These are phyloP conservation scores for Drosophila kuntzei DNA, from an alignment of 2,888 invertebrate genomes.

Conservation along the genomic window DNA sequence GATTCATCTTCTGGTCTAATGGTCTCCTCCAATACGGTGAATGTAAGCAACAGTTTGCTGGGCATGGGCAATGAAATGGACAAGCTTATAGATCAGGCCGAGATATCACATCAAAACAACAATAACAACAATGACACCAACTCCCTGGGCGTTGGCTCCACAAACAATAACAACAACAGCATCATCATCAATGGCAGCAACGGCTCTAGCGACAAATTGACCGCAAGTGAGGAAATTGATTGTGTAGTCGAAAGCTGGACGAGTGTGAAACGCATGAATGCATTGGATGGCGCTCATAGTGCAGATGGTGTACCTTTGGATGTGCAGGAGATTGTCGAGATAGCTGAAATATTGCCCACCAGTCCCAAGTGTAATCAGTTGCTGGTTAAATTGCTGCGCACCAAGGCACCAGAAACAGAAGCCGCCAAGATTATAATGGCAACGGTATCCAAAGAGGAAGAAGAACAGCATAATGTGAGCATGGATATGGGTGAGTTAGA, in stretches of 20 bases:
- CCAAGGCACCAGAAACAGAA: slow-evolving; percentile 63
- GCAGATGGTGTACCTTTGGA: slow-evolving; percentile 42
- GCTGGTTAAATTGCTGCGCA: slow-evolving; percentile 86
- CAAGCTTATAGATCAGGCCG: slow-evolving; percentile 72
- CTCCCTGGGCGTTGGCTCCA: slow-evolving; percentile 38
- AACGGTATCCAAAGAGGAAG: slow-evolving; percentile 73
- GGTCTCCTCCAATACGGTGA: slow-evolving; percentile 68
- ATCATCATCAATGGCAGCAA: slow-evolving; percentile 60
- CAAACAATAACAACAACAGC: slow-evolving; percentile 56
- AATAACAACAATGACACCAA: slow-evolving; percentile 51
- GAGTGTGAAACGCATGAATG: slow-evolving; percentile 82
- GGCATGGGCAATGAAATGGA: slow-evolving; percentile 74
- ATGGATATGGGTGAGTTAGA: slow-evolving; percentile 60
- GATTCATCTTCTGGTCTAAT: slow-evolving; percentile 55
- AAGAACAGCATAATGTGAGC: slow-evolving; percentile 57
- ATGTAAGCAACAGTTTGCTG: slow-evolving; percentile 59
- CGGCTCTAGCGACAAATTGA: slow-evolving; percentile 63
- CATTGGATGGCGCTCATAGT: slow-evolving; percentile 57
- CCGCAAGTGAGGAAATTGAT: slow-evolving; percentile 80
- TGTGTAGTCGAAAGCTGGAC: slow-evolving; percentile 82
- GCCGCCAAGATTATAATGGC: slow-evolving; percentile 80
- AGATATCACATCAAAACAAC: slow-evolving; percentile 63
- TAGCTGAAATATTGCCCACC: slow-evolving; percentile 89
- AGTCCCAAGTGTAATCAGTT: slow-evolving; percentile 89
- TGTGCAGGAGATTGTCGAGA: slow-evolving; percentile 76